Conservation (phyloP, 2,888 invertebrate species). For the Mayetiola destructor region DNA sequence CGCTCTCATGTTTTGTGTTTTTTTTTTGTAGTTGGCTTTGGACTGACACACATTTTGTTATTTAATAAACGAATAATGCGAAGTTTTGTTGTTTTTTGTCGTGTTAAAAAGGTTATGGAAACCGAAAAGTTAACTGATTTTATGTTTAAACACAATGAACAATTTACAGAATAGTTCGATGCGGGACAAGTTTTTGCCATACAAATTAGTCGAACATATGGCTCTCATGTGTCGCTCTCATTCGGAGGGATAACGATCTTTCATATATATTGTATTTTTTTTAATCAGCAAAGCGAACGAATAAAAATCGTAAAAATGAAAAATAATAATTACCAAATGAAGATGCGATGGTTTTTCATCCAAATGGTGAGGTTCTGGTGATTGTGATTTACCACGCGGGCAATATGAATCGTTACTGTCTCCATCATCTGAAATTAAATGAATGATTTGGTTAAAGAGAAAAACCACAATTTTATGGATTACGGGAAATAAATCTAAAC, state of each 20-base stretch:
- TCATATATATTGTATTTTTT: neutral
- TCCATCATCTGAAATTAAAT: slow-evolving; percentile 26
- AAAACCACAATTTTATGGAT: neutral
- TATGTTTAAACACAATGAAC: neutral
- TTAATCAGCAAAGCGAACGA: neutral
- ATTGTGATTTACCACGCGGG: slow-evolving; percentile 33
- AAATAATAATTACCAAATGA: slow-evolving; percentile 18
- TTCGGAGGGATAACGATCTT: neutral
- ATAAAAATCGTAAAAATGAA: neutral
- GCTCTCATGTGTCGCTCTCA: neutral
- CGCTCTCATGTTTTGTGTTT: neutral
- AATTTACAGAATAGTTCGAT: neutral
- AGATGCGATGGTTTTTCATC: slow-evolving; percentile 17
- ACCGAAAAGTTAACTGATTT: slow-evolving; percentile 7
- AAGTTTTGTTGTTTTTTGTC: too few relatives aligned
- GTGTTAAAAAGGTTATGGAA: slow-evolving; percentile 2
- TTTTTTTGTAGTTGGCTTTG: neutral
- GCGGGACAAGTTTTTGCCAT: neutral
- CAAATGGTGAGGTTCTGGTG: slow-evolving; percentile 22
- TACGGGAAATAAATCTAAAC: neutral
- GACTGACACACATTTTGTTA: too few relatives aligned
- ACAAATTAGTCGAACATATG: neutral
- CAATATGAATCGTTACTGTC: slow-evolving; percentile 31
- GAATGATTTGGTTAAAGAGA: neutral
- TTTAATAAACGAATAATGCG: too few relatives aligned